Percentiles rank a stretch among this genome's conserved stretches.
Evolutionary conservation across 2,888 invertebrate genomes (phyloP).

Genomic region (Clanis bilineata): DNA sequence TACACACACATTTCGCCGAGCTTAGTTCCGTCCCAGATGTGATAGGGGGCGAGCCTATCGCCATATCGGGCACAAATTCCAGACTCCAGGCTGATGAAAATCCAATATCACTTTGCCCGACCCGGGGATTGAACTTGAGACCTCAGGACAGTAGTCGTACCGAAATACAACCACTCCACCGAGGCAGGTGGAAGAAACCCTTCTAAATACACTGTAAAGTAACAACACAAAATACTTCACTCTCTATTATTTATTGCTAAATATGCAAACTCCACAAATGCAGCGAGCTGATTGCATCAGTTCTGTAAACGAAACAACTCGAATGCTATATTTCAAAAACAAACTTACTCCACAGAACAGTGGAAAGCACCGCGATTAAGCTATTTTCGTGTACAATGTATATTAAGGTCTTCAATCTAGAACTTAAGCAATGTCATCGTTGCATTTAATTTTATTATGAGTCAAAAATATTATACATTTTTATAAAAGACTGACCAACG

Average conservation of each 20-base stretch:
- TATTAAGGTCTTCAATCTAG: constrained; percentile 17
- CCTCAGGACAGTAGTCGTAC: no score
- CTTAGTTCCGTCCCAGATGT: background rate
- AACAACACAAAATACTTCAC: background rate
- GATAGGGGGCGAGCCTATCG: no score
- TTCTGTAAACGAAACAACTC: background rate
- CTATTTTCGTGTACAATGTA: constrained; percentile 6
- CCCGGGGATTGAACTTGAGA: background rate
- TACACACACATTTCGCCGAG: background rate
- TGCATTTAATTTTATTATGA: no score
- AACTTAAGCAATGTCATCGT: background rate
- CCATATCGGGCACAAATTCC: background rate
- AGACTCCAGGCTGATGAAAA: no score
- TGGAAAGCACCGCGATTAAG: constrained; percentile 1
- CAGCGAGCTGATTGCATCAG: background rate
- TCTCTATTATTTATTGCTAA: constrained; percentile 2
- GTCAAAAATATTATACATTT: no score
- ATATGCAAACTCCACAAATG: background rate
- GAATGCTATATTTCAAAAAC: background rate
- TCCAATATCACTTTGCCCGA: background rate
- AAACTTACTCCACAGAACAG: background rate
- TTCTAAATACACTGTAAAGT: background rate
- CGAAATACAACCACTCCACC: background rate
- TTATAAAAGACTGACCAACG: no score
- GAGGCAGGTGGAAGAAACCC: no score